Evolutionary conservation across 2,888 invertebrate genomes (phyloP), one percentile per base, ranked within the genome.

Genomic region (Augochlorella aurata): DNA sequence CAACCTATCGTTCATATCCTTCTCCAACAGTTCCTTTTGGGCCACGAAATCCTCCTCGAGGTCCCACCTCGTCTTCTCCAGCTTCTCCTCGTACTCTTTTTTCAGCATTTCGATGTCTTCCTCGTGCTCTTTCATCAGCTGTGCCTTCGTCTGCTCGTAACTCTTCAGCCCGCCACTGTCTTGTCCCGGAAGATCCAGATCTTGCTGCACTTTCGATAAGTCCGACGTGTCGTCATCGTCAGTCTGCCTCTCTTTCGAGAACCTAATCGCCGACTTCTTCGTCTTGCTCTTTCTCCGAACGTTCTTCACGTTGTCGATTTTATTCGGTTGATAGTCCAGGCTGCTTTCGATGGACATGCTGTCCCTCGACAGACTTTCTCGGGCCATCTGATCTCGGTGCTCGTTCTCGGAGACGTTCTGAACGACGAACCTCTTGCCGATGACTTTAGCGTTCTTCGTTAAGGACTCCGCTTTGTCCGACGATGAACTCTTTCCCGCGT

Each of bases 21-120:
- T 93, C 82, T 95, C 94, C 47, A 96, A 73, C 77, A 90, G 88
- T 1, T 90, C 86, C 90, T 95, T 94, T 71, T 95, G 94, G 12
- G 94, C 94, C 5, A 87, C 88, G 72, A 95, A 94, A 74, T 94
- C 94, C 44, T 83, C 90, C 81, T 93, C 93, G 44, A 94, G 72
- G 71, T 94, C 91, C 1, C 90, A 89, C 83, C 92, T 94, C 69
- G 92, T 93, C 38, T 91, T 90, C 1, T 93, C 90, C 50, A 95
- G 86, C 87, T 94, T 94, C 79, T 94, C 94, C 81, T 95, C 94
- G 89, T 95, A 94, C 73, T 95, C 95, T 83, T 95, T 94, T 87
- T 95, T 95, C 70, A 95, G 93, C 85, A 93, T 90, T 87, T 95
- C 94, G 84, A 95, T 93, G 91, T 95, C 95, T 77, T 94, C 94